Conservation (phyloP, 2,888 invertebrate species). For the Oxystoma pomonae region DNA sequence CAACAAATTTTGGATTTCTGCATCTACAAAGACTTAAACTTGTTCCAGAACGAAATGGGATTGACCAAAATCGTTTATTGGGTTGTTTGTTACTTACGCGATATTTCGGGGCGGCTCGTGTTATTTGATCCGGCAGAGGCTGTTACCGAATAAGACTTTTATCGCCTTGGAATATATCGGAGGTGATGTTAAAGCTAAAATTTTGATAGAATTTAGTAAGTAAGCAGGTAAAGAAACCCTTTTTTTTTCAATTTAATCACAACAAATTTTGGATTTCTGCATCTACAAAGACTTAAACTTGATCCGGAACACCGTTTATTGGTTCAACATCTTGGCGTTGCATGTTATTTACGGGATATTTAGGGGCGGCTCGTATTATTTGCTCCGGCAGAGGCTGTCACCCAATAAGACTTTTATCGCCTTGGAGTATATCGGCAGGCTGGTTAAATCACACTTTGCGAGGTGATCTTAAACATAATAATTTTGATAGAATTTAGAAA, state of each 20-base stretch:
- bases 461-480: slow-evolving; percentile 29
- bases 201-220: too few species aligned
- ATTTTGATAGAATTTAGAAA: too few species aligned
- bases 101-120: slow-evolving; percentile 63
- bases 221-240: too few species aligned
- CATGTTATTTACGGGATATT: slow-evolving; percentile 58
- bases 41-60: slow-evolving; percentile 71
- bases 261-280: slow-evolving; percentile 71
- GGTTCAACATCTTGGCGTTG: slow-evolving; percentile 64
- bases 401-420: slow-evolving; percentile 69
- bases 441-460: slow-evolving; percentile 58
- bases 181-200: too few species aligned
- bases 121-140: slow-evolving; percentile 68
- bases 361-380: slow-evolving; percentile 65
- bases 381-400: slow-evolving; percentile 66
- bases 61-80: slow-evolving; percentile 65
- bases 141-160: slow-evolving; percentile 68
- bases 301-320: slow-evolving; percentile 65
- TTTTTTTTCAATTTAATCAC: too few species aligned
- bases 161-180: slow-evolving; percentile 67
- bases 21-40: slow-evolving; percentile 67
- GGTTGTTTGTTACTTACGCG: too few species aligned
- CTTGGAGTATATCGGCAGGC: slow-evolving; percentile 63
- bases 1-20: too few species aligned
- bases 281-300: slow-evolving; percentile 70